A percentile compares a stretch with the other conserved stretches of the same genome.
Evolutionary conservation across 2,113 vertebrate species (phyloP).

Genomic region (Aleadryas rufinucha): DNA sequence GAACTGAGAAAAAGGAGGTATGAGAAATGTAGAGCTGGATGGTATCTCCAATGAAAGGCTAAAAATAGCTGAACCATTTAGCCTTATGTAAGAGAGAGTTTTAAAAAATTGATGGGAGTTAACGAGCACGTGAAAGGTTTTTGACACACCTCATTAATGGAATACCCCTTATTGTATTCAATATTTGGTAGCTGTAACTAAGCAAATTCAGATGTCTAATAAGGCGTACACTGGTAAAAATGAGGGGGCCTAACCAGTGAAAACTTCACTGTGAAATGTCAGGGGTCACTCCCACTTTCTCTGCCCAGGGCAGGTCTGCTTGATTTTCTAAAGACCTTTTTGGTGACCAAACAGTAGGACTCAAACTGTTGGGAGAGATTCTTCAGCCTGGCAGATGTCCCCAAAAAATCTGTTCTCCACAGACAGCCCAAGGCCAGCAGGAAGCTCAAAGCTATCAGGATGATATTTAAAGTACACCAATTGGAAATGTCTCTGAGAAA

Average conservation of each 20-base stretch:
- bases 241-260: background rate
- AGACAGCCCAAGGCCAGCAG: background rate
- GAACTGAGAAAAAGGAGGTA: background rate
- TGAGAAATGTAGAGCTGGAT: background rate
- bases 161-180: background rate
- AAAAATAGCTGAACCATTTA: background rate
- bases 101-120: background rate
- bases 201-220: background rate
- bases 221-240: background rate
- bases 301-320: background rate
- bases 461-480: background rate
- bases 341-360: background rate
- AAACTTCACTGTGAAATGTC: background rate
- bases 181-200: background rate
- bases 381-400: background rate
- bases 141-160: background rate
- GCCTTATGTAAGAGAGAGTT: background rate
- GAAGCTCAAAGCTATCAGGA: background rate
- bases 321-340: background rate
- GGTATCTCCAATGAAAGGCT: background rate
- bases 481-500: background rate
- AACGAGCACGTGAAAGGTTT: background rate
- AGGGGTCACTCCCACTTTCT: background rate
- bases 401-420: background rate
- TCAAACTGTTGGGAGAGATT: background rate